Conservation (phyloP, 2,113 vertebrate species). For the Brienomyrus longianalis region DNA sequence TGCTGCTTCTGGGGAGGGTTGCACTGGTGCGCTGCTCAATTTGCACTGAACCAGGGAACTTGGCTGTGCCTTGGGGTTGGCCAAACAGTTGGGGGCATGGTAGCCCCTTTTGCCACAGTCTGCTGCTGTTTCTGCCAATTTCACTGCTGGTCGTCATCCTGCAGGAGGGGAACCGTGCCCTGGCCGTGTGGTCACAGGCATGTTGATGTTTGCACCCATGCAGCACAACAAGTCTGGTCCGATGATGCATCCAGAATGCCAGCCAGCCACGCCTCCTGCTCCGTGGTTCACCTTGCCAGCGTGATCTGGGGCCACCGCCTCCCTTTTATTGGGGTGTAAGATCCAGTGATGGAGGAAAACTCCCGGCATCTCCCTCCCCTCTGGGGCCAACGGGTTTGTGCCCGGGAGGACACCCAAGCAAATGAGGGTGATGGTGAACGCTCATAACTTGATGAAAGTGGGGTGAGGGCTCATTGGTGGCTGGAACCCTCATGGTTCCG, state of each 20-base stretch:
- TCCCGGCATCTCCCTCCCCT: too few species aligned
- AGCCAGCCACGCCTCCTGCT: neutral
- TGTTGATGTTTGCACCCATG: neutral
- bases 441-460: too few species aligned
- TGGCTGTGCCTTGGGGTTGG: neutral
- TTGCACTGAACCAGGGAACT: neutral
- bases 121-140: neutral
- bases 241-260: neutral
- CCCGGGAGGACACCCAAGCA: too few species aligned
- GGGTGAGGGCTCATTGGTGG: too few species aligned
- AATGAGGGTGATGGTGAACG: too few species aligned
- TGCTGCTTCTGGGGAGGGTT: neutral
- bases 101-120: neutral
- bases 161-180: neutral
- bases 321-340: neutral
- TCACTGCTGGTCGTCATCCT: neutral
- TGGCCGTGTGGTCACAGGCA: neutral
- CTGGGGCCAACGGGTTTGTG: too few species aligned
- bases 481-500: too few species aligned
- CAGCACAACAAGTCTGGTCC: neutral
- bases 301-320: neutral
- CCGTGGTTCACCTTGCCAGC: neutral
- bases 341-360: neutral
- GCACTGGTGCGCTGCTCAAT: neutral
- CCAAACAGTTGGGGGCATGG: neutral